Evolutionary conservation across 2,113 vertebrate genomes (phyloP), one percentile per base, ranked within the genome.

Genomic region (Triplophysa rosa): DNA sequence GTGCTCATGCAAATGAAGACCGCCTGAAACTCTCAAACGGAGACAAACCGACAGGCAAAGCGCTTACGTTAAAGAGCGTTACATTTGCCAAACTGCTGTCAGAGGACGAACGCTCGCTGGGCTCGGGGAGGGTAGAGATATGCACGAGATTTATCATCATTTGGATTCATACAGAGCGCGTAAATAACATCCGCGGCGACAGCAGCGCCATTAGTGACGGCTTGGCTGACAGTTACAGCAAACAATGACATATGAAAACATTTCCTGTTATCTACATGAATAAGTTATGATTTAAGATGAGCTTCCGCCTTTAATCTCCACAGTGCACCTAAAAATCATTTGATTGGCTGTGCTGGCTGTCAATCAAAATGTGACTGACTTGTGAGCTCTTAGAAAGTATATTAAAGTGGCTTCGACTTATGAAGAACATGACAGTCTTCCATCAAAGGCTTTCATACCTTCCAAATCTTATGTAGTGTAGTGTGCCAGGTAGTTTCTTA

Each of bases 231-330:
- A 77, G 74, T 66, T 54, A 77, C 47, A 77, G 74, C 74, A 77
- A 77, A 77, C 74, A 77, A 61, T 63, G 72, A 74, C 72, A 74
- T 74, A 74, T 73, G 72, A 74, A 77, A 77, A 77, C 62, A 77
- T 77, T 65, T 23, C 26, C 45, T 65, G 74, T 64, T 54, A 65
- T 77, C 62, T 77, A 77, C 26, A 65, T 52, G 45, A 77, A 77
- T 66, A 77, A 65, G 42, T 65, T 45, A 29, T 8, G 62, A 77
- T 77, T 65, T 65, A 49, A 29, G 62, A 54, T 52, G 45, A 65
- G 42, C 62, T 52, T 65, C 17, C 17, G n/a, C 74, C 49, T 49
- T 52, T 17, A 23, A 64, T 40, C 23, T 24, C 16, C 9, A 42
- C 45, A 23, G 61, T 54, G n/a, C 45, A 54, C 33, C 74, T 65